phyloP scores from a whole-genome alignment of 64 coral and sea anemone genomes.

The Montipora cactus region DNA sequence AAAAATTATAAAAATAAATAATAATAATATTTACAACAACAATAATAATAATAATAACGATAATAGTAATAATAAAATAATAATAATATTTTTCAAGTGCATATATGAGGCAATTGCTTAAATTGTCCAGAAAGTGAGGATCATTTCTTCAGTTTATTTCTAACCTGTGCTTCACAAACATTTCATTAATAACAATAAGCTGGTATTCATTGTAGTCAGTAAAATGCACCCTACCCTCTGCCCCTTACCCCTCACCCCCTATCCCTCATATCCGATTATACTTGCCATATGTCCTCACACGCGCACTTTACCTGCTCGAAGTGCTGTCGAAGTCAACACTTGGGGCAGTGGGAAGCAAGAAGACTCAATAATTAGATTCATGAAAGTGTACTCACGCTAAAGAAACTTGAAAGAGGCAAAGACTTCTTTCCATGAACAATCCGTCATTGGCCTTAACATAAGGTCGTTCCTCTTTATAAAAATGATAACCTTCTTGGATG shows the following conservation, averaged over 20 bases:
- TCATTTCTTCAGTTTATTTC: no score
- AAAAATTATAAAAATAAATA: not conserved
- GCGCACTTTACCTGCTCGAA: not conserved
- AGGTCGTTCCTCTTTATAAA: slow-evolving; percentile 17
- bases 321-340: no score
- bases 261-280: no score
- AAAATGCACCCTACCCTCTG: no score
- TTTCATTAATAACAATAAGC: no score
- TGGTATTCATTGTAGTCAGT: no score
- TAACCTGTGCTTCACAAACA: no score
- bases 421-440: slow-evolving; percentile 28
- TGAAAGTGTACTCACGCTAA: slow-evolving; percentile 43
- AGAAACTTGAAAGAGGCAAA: slow-evolving; percentile 34
- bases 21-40: not conserved
- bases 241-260: no score
- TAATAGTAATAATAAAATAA: not conserved
- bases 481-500: not conserved
- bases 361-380: not conserved
- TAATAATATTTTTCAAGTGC: not conserved
- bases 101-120: no score
- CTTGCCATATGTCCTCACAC: no score
- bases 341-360: slow-evolving; percentile 6
- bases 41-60: not conserved
- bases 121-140: no score
- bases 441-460: slow-evolving; percentile 31